Percentiles rank a stretch among this genome's conserved stretches.
phyloP scores from a whole-genome alignment of 2,797 vertebrate species.

The Brachymystax lenok region DNA sequence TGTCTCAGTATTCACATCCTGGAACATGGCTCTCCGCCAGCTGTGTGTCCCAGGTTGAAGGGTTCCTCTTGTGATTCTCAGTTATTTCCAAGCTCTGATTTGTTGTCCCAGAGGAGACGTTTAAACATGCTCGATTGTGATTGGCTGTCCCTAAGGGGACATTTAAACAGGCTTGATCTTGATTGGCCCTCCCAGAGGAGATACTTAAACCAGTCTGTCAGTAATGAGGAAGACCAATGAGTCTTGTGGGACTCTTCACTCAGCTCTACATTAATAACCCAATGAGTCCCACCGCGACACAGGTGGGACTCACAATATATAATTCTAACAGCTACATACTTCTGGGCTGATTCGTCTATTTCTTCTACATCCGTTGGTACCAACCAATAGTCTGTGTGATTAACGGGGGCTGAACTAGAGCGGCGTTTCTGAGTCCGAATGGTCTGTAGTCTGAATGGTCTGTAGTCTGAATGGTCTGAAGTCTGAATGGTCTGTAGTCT shows the following conservation, averaged over 20 bases:
- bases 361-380: too few species aligned
- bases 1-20: not conserved
- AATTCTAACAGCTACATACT: too few species aligned
- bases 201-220: slow-evolving; percentile 51
- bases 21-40: too few species aligned
- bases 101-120: slow-evolving; percentile 9
- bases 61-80: slow-evolving; percentile 7
- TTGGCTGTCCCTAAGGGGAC: slow-evolving; percentile 24
- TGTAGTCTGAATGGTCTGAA: too few species aligned
- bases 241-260: slow-evolving; percentile 54
- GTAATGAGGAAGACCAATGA: slow-evolving; percentile 60
- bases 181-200: slow-evolving; percentile 41
- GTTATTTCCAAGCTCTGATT: slow-evolving; percentile 21
- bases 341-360: too few species aligned
- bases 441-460: too few species aligned
- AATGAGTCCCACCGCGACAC: slow-evolving; percentile 48
- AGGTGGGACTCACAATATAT: slow-evolving; percentile 39
- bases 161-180: slow-evolving; percentile 18
- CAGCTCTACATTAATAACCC: slow-evolving; percentile 8
- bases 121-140: slow-evolving; percentile 24
- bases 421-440: too few species aligned
- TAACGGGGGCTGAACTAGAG: too few species aligned
- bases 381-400: too few species aligned
- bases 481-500: too few species aligned
- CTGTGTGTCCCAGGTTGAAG: not conserved